phyloP scores from a whole-genome alignment of 2,888 invertebrate species.

The Ochlodes sylvanus region DNA sequence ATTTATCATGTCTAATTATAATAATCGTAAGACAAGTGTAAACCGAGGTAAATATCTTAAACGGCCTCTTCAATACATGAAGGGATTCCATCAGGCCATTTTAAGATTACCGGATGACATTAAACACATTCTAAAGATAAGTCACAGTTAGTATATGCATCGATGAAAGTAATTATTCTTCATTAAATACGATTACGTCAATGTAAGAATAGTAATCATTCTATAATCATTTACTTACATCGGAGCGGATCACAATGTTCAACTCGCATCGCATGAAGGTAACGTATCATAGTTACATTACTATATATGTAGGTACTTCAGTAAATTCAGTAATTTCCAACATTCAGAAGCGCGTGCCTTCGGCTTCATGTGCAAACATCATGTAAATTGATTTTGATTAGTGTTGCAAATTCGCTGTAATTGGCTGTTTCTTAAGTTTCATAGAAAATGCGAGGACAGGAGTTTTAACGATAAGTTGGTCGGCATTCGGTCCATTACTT shows the following conservation, averaged over 20 bases:
- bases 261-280: no score
- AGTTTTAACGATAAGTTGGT: constrained; percentile 26
- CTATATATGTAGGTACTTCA: background rate
- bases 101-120: background rate
- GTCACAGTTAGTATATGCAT: background rate
- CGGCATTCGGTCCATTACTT: constrained; percentile 44
- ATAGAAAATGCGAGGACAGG: constrained; percentile 8
- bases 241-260: no score
- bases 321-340: background rate
- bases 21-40: background rate
- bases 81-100: no score
- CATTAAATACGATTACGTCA: background rate
- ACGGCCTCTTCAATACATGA: background rate
- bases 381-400: constrained; percentile 53
- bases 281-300: no score
- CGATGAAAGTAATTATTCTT: background rate
- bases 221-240: no score
- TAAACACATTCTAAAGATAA: background rate
- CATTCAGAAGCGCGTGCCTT: background rate
- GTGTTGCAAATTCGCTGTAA: constrained; percentile 25
- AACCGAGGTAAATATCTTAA: background rate
- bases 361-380: constrained; percentile 36
- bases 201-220: background rate
- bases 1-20: no score
- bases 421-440: constrained; percentile 26